Evolutionary conservation across 2,113 vertebrate genomes (phyloP).

Genomic region (Tyrannus savana): DNA sequence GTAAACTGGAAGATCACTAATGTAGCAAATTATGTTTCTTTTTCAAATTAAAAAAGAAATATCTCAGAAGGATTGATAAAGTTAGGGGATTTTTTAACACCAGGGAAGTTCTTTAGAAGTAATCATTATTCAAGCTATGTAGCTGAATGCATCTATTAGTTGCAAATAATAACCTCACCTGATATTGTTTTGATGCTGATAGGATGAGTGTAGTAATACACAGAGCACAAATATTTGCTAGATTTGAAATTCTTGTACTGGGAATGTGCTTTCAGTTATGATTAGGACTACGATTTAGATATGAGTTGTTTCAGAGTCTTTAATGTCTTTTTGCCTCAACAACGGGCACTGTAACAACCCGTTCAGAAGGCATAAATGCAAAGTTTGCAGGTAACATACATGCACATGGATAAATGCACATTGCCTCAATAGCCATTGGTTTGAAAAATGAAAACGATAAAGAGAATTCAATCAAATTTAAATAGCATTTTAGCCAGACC

Average conservation of each 20-base stretch:
- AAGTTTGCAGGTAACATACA: neutral
- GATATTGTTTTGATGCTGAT: constrained; percentile 21
- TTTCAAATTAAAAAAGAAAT: neutral
- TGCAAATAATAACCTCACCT: neutral
- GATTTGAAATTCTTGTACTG: constrained; percentile 32
- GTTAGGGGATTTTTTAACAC: neutral
- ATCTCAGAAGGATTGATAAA: neutral
- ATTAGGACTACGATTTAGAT: neutral
- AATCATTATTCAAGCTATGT: neutral
- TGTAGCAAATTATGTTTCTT: neutral
- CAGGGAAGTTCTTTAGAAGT: neutral
- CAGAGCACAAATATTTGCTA: constrained; percentile 39
- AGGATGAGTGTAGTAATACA: neutral
- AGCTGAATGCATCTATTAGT: neutral
- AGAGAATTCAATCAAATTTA: neutral
- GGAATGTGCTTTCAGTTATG: neutral
- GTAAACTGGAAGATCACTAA: neutral
- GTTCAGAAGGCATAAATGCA: neutral
- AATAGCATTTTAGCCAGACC: neutral
- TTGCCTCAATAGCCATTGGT: neutral
- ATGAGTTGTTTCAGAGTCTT: neutral
- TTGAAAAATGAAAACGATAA: neutral
- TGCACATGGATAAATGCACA: neutral
- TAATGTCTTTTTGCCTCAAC: neutral
- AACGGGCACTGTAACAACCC: neutral